Evolutionary conservation across 2,797 vertebrate genomes (phyloP).

Genomic region (Sebastes vulpes): DNA sequence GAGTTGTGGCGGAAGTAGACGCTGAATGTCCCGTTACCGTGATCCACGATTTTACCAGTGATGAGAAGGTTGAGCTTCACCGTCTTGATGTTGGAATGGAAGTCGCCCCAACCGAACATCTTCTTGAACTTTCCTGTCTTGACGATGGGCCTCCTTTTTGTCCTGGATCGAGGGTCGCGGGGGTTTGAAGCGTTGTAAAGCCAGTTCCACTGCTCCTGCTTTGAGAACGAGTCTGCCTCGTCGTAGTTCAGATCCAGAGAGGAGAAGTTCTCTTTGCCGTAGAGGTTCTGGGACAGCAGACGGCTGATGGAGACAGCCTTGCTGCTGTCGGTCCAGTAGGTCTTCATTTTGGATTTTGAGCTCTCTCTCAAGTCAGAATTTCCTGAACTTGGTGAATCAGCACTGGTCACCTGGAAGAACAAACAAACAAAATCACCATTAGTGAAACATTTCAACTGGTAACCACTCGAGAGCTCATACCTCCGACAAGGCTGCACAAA

Average conservation of each 20-base stretch:
- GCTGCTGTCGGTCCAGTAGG: conserved; percentile 92
- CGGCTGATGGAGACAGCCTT: conserved; percentile 94
- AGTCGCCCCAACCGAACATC: conserved; percentile 99
- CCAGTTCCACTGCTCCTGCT: conserved; percentile 94
- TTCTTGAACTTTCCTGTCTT: conserved; percentile 99
- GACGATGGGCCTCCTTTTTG: conserved; percentile 92
- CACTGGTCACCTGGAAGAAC: conserved; percentile 85
- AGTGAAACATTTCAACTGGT: not conserved
- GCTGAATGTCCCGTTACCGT: conserved; percentile 97
- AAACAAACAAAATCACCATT: not conserved
- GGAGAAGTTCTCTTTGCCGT: conserved; percentile 91
- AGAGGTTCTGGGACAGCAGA: conserved; percentile 92
- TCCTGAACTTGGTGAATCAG: conserved; percentile 87
- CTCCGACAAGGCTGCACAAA: not conserved
- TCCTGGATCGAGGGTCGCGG: conserved; percentile 89
- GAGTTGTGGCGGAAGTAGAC: conserved; percentile 99
- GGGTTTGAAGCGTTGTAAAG: conserved; percentile 90
- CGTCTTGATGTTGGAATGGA: conserved; percentile 98
- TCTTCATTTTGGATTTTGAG: conserved; percentile 91
- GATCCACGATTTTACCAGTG: conserved; percentile 98
- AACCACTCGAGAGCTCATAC: not conserved
- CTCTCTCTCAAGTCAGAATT: conserved; percentile 87
- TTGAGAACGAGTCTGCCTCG: conserved; percentile 90
- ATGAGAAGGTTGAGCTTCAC: conserved; percentile 97
- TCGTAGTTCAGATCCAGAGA: conserved; percentile 91